phyloP scores from a whole-genome alignment of 1,140 invertebrate species.

The Schlechtendalia chinensis region DNA sequence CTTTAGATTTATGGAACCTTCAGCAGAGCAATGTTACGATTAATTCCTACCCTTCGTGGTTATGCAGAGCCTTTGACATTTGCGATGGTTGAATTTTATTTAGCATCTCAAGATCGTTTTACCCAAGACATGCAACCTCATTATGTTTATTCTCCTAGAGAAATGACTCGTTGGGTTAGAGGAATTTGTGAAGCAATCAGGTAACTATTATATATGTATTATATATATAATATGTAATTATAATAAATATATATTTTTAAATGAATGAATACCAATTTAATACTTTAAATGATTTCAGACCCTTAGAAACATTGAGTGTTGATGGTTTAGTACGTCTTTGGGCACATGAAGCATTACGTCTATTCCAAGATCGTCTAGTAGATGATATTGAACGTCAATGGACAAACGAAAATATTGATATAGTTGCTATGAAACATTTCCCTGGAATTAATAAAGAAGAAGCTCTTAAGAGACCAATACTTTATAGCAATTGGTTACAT shows the following conservation, averaged over 20 bases:
- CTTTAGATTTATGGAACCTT: slow-evolving; percentile 95
- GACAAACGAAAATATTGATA: slow-evolving; percentile 98
- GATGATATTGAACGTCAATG: slow-evolving; percentile 91
- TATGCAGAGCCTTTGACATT: slow-evolving; percentile 96
- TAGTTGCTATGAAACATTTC: slow-evolving; percentile 93
- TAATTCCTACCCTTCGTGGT: slow-evolving; percentile 83
- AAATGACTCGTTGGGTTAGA: slow-evolving; percentile 98
- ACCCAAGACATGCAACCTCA: slow-evolving; percentile 99
- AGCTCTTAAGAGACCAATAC: slow-evolving; percentile 84
- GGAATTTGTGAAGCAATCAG: slow-evolving; percentile 98
- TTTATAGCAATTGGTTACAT: slow-evolving; percentile 98
- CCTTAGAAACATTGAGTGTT: slow-evolving; percentile 84
- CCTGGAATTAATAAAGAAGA: slow-evolving; percentile 82
- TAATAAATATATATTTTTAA: not conserved
- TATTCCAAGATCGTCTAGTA: slow-evolving; percentile 96
- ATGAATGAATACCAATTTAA: not conserved
- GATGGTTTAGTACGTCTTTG: slow-evolving; percentile 95
- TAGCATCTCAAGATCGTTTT: slow-evolving; percentile 94
- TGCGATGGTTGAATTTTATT: slow-evolving; percentile 99
- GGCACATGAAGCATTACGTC: slow-evolving; percentile 95
- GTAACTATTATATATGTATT: slow-evolving; percentile 55
- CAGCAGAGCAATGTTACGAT: slow-evolving; percentile 91
- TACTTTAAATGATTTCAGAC: slow-evolving; percentile 59
- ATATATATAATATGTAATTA: not conserved
- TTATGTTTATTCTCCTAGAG: slow-evolving; percentile 99